A percentile compares a stretch with the other conserved stretches of the same genome.
Conservation (phyloP, 2,888 invertebrate species). For the Seira sanloemensis region DNA sequence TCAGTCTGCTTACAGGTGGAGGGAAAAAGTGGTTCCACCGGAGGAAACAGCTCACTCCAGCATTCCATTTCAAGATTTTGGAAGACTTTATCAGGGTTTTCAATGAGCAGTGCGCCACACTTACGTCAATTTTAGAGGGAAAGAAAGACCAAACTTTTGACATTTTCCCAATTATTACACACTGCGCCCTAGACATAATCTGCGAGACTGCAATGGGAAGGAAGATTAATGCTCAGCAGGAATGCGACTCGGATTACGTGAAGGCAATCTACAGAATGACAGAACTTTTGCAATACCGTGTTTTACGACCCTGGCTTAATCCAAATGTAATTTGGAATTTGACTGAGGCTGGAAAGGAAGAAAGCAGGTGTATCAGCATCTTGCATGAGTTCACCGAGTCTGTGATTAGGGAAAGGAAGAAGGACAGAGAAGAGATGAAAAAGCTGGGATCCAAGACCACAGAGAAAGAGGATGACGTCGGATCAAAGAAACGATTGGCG, state of each 20-base stretch:
- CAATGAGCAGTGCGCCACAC: constrained; percentile 79
- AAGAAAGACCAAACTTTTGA: constrained; percentile 77
- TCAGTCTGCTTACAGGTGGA: constrained; percentile 70
- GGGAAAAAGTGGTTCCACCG: constrained; percentile 80
- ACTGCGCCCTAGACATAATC: constrained; percentile 82
- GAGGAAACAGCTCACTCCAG: constrained; percentile 80
- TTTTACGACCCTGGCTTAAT: background rate
- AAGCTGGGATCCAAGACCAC: background rate
- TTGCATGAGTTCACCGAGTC: constrained; percentile 80
- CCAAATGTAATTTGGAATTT: background rate
- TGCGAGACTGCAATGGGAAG: constrained; percentile 87
- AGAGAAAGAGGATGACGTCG: too few relatives aligned
- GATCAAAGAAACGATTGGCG: constrained; percentile 76
- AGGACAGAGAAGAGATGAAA: background rate
- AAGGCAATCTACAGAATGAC: constrained; percentile 78
- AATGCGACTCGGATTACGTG: constrained; percentile 79
- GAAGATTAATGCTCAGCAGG: constrained; percentile 79
- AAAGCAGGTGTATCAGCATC: constrained; percentile 78
- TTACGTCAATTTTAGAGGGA: constrained; percentile 77
- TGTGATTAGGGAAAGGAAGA: constrained; percentile 75
- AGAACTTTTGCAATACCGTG: background rate
- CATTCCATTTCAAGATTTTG: constrained; percentile 81
- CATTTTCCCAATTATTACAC: constrained; percentile 79
- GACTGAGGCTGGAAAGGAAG: constrained; percentile 70
- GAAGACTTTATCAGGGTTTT: constrained; percentile 81